Evolutionary conservation across 2,888 invertebrate genomes (phyloP).

Genomic region (Galerucella calmariensis): DNA sequence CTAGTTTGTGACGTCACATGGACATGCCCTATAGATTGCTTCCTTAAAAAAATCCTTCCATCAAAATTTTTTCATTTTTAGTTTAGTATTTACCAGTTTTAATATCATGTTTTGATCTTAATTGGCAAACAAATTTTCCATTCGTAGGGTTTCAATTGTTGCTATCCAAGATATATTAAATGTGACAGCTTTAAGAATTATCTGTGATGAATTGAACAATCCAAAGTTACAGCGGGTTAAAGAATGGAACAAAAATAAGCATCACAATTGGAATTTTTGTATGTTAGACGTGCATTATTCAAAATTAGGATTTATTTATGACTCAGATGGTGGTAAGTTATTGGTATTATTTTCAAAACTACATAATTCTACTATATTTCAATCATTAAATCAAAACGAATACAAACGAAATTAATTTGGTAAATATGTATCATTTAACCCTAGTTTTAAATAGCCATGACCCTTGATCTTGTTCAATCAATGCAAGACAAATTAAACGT

Average conservation of each 20-base stretch:
- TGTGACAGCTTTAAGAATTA: slow-evolving; percentile 74
- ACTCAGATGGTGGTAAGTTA: slow-evolving; percentile 59
- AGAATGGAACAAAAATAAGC: slow-evolving; percentile 73
- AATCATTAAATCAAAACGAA: too few species aligned
- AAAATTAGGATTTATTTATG: slow-evolving; percentile 65
- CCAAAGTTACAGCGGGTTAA: slow-evolving; percentile 72
- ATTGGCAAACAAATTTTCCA: neutral
- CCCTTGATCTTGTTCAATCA: too few species aligned
- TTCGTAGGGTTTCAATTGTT: slow-evolving; percentile 75
- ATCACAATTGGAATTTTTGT: slow-evolving; percentile 75
- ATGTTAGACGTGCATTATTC: slow-evolving; percentile 59
- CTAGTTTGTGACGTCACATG: too few species aligned
- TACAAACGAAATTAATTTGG: too few species aligned
- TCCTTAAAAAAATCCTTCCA: too few species aligned
- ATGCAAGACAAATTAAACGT: neutral
- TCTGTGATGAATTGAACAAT: slow-evolving; percentile 76
- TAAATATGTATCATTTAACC: neutral
- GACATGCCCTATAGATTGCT: too few species aligned
- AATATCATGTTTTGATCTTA: too few species aligned
- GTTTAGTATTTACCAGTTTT: too few species aligned
- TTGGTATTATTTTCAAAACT: slow-evolving; percentile 1
- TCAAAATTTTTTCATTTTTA: too few species aligned
- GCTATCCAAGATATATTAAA: slow-evolving; percentile 80
- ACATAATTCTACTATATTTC: too few species aligned
- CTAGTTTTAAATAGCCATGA: too few species aligned